Evolutionary conservation across 1,140 invertebrate species (phyloP), one percentile per base, ranked within the genome.

Genomic region (Galleria mellonella): DNA sequence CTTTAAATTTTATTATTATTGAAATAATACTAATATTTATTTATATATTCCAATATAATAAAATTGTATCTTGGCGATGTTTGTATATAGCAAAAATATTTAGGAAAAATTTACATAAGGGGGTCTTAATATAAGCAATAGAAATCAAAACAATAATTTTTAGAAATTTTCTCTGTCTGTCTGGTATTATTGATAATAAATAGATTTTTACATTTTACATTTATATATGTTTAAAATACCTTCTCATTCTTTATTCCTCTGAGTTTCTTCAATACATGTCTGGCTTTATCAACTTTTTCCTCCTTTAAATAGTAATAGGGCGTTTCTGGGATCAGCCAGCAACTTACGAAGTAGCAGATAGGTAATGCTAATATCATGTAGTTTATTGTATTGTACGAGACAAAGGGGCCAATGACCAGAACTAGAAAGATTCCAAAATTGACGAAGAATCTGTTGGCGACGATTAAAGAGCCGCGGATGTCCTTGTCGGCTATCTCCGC

Each of bases 251-350:
- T 47, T 28, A 46, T 39, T 1, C 72, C 46, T 41, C 63, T 72
- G 1, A 88, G 30, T 13, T 39, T 55, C 17, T 54, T 57, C 12
- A 88, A 35, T 9, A 54, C 73, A 3, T 55, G 61, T 45, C 68
- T 82, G 0, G 88, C 87, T 0, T 60, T 43, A 0, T 68, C 73
- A 3, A 87, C 76, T 17, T 81, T 72, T 0, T 89, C 88, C 36
- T 88, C 89, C 33, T 87, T 88, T 0, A 89, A 67, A n/a, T 90
- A 72, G 56, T 89, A 95, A 47, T 94, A 90, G 0, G 94, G 93
- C 0, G 93, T 93, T 72, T 96, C 94, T 0, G 94, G 93, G 75
- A 94, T 91, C 74, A 88, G 91, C 13, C 78, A 70, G 59, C 92
- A 91, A 0, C 79, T 86, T 0, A 89, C 8, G 12, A 91, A 85